phyloP scores from a whole-genome alignment of 2,113 vertebrate genomes.

The Notarius lentiginosus region DNA sequence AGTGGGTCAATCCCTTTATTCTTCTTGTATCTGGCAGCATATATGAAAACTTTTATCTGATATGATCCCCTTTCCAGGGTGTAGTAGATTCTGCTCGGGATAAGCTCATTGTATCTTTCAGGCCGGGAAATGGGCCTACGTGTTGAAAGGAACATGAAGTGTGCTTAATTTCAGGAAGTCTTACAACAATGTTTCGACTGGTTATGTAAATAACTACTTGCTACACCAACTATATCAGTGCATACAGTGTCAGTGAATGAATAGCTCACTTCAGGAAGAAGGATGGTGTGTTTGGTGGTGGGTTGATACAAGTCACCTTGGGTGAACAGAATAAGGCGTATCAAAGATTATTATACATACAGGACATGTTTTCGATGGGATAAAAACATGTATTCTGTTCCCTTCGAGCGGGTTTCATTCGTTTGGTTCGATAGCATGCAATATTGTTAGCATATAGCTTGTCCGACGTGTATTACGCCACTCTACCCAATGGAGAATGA shows the following conservation, averaged over 20 bases:
- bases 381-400: too few species aligned
- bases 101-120: constrained; percentile 34
- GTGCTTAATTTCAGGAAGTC: constrained; percentile 45
- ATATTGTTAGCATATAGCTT: too few species aligned
- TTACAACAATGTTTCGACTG: constrained; percentile 20
- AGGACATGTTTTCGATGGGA: too few species aligned
- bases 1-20: constrained; percentile 15
- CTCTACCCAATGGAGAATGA: too few species aligned
- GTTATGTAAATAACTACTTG: constrained; percentile 28
- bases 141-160: constrained; percentile 27
- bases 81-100: constrained; percentile 24
- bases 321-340: not conserved
- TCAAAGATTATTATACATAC: too few species aligned
- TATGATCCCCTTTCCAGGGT: constrained; percentile 30
- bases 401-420: too few species aligned
- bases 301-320: not conserved
- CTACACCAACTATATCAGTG: not conserved
- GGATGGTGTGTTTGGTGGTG: not conserved
- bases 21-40: constrained; percentile 17
- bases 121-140: constrained; percentile 43
- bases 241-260: not conserved
- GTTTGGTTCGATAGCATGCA: too few species aligned
- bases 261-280: not conserved
- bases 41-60: constrained; percentile 32
- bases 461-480: too few species aligned